Base-by-base conservation (phyloP, 1,140 invertebrate genomes). In the Cotesia vestalis region DNA sequence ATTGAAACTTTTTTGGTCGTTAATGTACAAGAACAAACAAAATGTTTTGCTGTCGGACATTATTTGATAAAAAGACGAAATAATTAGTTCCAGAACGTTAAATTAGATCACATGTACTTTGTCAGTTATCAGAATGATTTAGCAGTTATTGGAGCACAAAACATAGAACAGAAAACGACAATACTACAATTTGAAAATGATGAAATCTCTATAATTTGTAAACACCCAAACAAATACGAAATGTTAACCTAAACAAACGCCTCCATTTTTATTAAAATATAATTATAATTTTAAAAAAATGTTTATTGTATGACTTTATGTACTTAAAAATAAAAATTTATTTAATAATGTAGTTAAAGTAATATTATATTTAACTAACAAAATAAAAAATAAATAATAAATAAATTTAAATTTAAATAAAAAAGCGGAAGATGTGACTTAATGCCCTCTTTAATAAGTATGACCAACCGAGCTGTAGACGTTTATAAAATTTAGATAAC, bases 11-110 rank as follows among this genome's bases (percentile, higher is more conserved):
- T 71, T 64, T 6, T 64, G 38, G 17, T 71, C 14, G 38, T 52
- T 20, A 2, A 14, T 46, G 34, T 62, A 5, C n/a, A 62, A 51
- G 6, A 27, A 40, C 9, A 46, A 46, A 12, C 34, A 27, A 46
- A 14, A 34, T 71, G 59, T 63, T 71, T 62, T 20, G 69, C 69
- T 20, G 14, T 71, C 46, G 69, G 69, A 27, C 20, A 46, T 34
- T 61, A 69, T 62, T 69, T 61, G n/a, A 27, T 61, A 46, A 69
- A 69, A 61, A 9, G 4, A 3, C 1, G 4, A 4, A 69, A 69
- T 40, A 69, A 12, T 27, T 40, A 20, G 9, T 61, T 69, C 34
- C 68, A 55, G 9, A 35, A 61, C 17, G 38, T 55, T 27, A 6
- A 40, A 27, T 27, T 69, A 36, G 20, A 38, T 27, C 68, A 61